Evolutionary conservation across 2,888 invertebrate species (phyloP).

Genomic region (Nephrocerus scutellatus): DNA sequence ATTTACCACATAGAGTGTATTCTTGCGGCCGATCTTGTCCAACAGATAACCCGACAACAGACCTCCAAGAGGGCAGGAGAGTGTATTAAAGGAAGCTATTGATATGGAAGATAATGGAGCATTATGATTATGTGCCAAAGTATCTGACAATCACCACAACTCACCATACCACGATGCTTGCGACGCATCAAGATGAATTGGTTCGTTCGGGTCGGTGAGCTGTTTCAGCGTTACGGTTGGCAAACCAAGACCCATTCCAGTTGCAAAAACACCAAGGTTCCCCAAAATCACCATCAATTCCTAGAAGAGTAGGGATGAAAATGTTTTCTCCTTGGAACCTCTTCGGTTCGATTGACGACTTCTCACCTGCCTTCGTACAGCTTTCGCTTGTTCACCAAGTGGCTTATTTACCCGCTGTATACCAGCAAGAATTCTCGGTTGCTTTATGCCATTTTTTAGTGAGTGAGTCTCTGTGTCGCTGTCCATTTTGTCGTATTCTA

Average conservation of each 20-base stretch:
- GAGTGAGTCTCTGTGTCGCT: conserved; percentile 14
- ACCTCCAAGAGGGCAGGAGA: conserved; percentile 43
- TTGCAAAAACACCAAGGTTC: conserved; percentile 41
- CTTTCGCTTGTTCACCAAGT: conserved; percentile 38
- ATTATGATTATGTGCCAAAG: not conserved
- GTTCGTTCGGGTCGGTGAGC: conserved; percentile 31
- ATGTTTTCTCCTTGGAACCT: not conserved
- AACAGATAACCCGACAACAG: conserved; percentile 38
- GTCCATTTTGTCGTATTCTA: too few species aligned
- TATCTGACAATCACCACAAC: not conserved
- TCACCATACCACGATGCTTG: conserved; percentile 45
- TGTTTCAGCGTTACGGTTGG: conserved; percentile 40
- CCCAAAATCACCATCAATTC: conserved; percentile 40
- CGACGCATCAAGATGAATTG: conserved; percentile 29
- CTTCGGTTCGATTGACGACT: not conserved
- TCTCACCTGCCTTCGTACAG: conserved; percentile 37
- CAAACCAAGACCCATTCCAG: conserved; percentile 41
- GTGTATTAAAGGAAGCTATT: conserved; percentile 41
- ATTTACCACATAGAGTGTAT: conserved; percentile 39
- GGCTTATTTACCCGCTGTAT: conserved; percentile 30
- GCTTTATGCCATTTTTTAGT: conserved; percentile 16
- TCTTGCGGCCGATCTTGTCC: conserved; percentile 43
- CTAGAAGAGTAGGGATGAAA: conserved; percentile 21
- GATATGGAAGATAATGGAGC: too few species aligned
- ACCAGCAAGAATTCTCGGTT: conserved; percentile 27